Percentiles rank a stretch among this genome's conserved stretches.
phyloP scores from a whole-genome alignment of 2,113 vertebrate genomes.

The Lophura nycthemera region DNA sequence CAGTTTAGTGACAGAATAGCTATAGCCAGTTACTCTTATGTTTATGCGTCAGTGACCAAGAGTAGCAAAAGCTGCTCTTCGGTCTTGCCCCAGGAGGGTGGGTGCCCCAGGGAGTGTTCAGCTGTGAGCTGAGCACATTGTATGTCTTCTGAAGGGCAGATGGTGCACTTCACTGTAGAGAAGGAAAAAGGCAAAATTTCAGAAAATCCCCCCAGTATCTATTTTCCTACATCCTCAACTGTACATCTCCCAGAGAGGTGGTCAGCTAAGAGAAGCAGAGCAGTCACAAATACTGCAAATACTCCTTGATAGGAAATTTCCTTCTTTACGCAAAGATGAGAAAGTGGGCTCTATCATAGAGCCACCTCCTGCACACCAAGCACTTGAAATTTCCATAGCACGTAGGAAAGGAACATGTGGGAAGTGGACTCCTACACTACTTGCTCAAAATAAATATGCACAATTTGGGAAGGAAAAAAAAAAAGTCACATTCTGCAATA shows the following conservation, averaged over 20 bases:
- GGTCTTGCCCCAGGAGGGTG: not conserved
- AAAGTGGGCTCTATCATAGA: not conserved
- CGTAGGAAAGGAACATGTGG: not conserved
- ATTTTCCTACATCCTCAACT: not conserved
- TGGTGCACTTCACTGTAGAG: not conserved
- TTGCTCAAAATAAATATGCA: slow-evolving; percentile 56
- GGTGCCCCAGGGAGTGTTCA: not conserved
- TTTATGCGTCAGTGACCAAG: not conserved
- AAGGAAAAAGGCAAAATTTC: not conserved
- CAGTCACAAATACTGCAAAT: not conserved
- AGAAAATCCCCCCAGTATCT: not conserved
- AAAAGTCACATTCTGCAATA: not conserved
- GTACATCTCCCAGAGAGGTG: not conserved
- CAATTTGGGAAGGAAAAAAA: not conserved
- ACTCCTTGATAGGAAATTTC: not conserved
- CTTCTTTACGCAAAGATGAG: not conserved
- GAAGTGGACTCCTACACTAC: slow-evolving; percentile 33
- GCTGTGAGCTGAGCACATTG: not conserved
- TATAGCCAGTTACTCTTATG: not conserved
- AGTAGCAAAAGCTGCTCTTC: not conserved
- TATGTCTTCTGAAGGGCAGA: not conserved
- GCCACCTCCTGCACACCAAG: not conserved
- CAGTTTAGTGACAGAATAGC: not conserved
- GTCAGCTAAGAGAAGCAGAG: not conserved
- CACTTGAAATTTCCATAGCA: not conserved